Evolutionary conservation across 2,888 invertebrate genomes (phyloP).

Genomic region (Lysandra coridon): DNA sequence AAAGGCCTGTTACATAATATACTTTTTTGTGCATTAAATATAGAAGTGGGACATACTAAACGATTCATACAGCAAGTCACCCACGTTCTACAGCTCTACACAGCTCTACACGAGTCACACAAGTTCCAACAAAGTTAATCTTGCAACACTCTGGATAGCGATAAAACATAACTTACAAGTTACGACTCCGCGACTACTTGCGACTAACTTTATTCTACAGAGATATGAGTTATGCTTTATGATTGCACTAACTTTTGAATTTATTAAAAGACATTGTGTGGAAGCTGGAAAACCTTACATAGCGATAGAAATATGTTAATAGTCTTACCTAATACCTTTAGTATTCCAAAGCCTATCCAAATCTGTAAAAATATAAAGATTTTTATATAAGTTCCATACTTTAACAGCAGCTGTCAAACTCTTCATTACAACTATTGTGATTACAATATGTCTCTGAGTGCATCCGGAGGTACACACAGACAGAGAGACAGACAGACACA

Average conservation of each 20-base stretch:
- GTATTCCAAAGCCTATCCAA: too few species aligned
- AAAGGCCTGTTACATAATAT: too few species aligned
- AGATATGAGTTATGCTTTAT: conserved; percentile 17
- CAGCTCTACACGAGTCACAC: background rate
- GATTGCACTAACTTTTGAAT: conserved; percentile 22
- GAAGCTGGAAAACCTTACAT: background rate
- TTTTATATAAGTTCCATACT: too few species aligned
- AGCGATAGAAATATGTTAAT: too few species aligned
- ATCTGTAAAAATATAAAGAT: too few species aligned
- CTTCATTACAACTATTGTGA: too few species aligned
- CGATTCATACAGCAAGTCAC: background rate
- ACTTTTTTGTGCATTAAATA: background rate
- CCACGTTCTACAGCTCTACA: background rate
- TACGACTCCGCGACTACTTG: conserved; percentile 1
- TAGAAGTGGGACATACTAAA: background rate
- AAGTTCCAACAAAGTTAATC: conserved; percentile 1
- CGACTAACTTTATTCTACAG: conserved; percentile 1
- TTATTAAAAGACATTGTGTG: background rate
- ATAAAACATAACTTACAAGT: conserved; percentile 24
- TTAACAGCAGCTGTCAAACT: too few species aligned
- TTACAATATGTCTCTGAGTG: too few species aligned
- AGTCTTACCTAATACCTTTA: too few species aligned
- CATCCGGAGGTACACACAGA: too few species aligned
- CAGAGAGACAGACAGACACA: too few species aligned
- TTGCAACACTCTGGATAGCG: conserved; percentile 4